Percentiles rank a stretch among this genome's conserved stretches.
These are phyloP conservation scores for Beris morrisii DNA, from an alignment of 2,888 invertebrate genomes.

Conservation along the genomic window DNA sequence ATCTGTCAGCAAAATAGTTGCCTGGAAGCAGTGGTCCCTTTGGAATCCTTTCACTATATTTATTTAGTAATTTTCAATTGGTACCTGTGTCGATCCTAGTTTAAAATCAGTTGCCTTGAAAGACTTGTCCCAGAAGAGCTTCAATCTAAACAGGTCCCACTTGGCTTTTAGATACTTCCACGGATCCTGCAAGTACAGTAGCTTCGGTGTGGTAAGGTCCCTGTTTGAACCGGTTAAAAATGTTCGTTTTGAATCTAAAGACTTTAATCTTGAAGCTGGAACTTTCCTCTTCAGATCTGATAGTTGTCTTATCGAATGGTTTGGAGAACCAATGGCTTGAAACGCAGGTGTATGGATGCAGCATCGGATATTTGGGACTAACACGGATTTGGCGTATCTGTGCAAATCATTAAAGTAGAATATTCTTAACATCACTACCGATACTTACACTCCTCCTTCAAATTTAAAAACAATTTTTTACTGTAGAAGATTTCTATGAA, in stretches of 20 bases:
- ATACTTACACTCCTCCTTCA: too few species aligned
- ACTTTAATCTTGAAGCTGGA: background rate
- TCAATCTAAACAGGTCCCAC: constrained; percentile 61
- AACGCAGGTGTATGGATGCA: background rate
- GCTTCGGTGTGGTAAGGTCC: constrained; percentile 45
- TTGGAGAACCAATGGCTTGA: background rate
- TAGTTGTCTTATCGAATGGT: background rate
- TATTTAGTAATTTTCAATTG: constrained; percentile 17
- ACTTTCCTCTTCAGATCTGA: background rate
- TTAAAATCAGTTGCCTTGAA: constrained; percentile 62
- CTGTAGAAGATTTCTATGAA: too few species aligned
- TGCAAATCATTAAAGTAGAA: too few species aligned
- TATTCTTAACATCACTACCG: too few species aligned
- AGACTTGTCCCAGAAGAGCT: constrained; percentile 60
- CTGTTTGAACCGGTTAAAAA: background rate
- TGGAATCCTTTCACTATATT: background rate
- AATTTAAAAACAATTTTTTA: too few species aligned
- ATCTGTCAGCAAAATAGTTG: constrained; percentile 49
- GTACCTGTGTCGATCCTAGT: constrained; percentile 62
- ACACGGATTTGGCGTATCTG: too few species aligned
- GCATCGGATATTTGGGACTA: too few species aligned
- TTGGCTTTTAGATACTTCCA: constrained; percentile 61
- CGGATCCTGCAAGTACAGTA: constrained; percentile 58
- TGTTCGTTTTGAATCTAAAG: background rate
- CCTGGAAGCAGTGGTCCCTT: constrained; percentile 41